phyloP scores from a whole-genome alignment of 2,797 vertebrate genomes.

The Melanotaenia nigrans region DNA sequence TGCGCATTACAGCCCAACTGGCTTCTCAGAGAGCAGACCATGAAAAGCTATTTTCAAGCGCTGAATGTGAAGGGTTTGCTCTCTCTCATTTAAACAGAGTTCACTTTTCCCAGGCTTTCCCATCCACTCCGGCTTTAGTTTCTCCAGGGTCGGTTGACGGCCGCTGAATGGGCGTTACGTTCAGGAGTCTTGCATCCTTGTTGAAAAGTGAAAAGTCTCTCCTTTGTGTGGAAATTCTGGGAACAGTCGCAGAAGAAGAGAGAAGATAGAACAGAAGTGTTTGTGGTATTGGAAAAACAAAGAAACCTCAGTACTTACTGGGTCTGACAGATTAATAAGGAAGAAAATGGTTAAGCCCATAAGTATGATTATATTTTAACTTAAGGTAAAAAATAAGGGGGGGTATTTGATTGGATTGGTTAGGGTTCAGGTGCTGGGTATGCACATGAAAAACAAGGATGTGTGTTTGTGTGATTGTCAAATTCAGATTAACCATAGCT shows the following conservation, averaged over 20 bases:
- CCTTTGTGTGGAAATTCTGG: slow-evolving; percentile 57
- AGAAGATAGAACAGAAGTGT: background rate
- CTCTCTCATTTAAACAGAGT: slow-evolving; percentile 63
- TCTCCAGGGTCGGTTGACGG: slow-evolving; percentile 40
- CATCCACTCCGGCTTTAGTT: slow-evolving; percentile 53
- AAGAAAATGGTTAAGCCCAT: no score
- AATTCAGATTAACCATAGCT: slow-evolving; percentile 31
- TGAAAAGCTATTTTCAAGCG: slow-evolving; percentile 68
- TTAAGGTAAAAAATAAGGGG: background rate
- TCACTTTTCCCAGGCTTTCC: slow-evolving; percentile 61
- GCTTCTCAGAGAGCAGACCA: slow-evolving; percentile 62
- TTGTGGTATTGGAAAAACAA: background rate
- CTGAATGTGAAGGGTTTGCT: slow-evolving; percentile 63
- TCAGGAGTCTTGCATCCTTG: slow-evolving; percentile 33
- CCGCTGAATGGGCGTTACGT: slow-evolving; percentile 46
- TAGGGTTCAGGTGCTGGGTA: no score
- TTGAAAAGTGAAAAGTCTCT: slow-evolving; percentile 31
- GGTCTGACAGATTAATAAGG: no score
- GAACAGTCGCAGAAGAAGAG: slow-evolving; percentile 23
- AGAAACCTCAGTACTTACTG: no score
- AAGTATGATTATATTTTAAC: no score
- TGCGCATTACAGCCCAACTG: slow-evolving; percentile 63
- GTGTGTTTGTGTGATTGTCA: slow-evolving; percentile 8
- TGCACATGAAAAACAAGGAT: no score
- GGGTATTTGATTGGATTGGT: background rate